These are phyloP conservation scores for Geotrypetes seraphini DNA, from an alignment of 2,797 vertebrate species.

Conservation along the genomic window DNA sequence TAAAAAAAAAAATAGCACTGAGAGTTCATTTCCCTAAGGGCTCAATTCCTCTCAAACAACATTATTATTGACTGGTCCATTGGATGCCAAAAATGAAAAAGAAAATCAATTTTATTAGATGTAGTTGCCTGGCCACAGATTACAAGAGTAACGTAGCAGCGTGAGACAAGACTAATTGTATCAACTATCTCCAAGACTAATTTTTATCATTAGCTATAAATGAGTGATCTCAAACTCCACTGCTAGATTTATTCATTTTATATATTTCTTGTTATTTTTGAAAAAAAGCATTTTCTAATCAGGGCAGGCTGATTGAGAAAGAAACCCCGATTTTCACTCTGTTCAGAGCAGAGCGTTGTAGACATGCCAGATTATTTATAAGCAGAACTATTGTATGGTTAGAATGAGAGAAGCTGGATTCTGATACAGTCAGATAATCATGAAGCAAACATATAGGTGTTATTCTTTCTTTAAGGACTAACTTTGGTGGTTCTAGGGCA, in stretches of 20 bases:
- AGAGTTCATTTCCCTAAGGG: slow-evolving; percentile 53
- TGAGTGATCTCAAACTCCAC: slow-evolving; percentile 27
- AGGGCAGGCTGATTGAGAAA: too few relatives aligned
- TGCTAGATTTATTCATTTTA: slow-evolving; percentile 25
- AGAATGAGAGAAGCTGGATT: too few relatives aligned
- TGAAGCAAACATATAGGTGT: too few relatives aligned
- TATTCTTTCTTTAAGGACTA: too few relatives aligned
- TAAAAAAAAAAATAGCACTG: slow-evolving; percentile 64
- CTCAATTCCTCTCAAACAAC: slow-evolving; percentile 62
- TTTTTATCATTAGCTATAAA: slow-evolving; percentile 51
- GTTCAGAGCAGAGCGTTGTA: too few relatives aligned
- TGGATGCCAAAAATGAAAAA: slow-evolving; percentile 65
- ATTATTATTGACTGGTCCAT: slow-evolving; percentile 69
- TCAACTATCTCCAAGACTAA: slow-evolving; percentile 52
- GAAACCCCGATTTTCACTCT: too few relatives aligned
- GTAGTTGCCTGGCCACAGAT: slow-evolving; percentile 47
- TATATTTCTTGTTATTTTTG: slow-evolving; percentile 21
- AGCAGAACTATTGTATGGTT: too few relatives aligned
- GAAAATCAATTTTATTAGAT: slow-evolving; percentile 65
- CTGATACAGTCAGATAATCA: too few relatives aligned
- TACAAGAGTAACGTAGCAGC: slow-evolving; percentile 39
- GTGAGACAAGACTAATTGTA: slow-evolving; percentile 57
- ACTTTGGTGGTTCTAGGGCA: too few relatives aligned
- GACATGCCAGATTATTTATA: too few relatives aligned
- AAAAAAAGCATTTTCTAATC: too few relatives aligned